phyloP scores from a whole-genome alignment of 2,113 vertebrate genomes.

The Falco punctatus region DNA sequence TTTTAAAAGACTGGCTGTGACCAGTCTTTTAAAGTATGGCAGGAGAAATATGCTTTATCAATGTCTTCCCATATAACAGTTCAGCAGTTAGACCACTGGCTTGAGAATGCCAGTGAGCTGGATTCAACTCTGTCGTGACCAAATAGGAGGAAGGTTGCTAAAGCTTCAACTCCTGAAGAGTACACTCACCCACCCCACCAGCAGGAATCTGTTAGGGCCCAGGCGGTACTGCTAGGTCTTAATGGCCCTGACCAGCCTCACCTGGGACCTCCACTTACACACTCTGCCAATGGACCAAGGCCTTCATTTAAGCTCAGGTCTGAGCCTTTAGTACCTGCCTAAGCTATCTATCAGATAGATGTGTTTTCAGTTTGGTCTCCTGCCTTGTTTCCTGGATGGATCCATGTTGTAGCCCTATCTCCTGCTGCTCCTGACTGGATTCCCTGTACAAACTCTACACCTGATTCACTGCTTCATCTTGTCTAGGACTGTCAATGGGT shows the following conservation, averaged over 20 bases:
- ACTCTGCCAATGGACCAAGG: too few relatives aligned
- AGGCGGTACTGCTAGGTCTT: not conserved
- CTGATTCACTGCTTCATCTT: not conserved
- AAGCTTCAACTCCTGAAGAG: not conserved
- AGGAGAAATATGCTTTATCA: not conserved
- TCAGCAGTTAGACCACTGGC: not conserved
- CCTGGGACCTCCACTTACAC: not conserved
- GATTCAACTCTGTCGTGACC: not conserved
- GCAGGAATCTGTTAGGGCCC: not conserved
- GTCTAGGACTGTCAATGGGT: too few relatives aligned
- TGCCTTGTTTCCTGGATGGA: not conserved
- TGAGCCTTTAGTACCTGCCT: not conserved
- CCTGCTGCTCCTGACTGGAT: not conserved
- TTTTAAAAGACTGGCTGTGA: too few relatives aligned
- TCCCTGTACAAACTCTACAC: not conserved
- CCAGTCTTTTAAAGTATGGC: not conserved
- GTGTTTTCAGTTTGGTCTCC: not conserved
- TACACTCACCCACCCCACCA: not conserved
- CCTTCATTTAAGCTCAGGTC: not conserved
- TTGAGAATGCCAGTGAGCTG: not conserved
- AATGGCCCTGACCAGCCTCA: not conserved
- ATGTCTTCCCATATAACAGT: not conserved
- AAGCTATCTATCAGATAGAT: not conserved
- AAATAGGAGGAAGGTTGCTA: not conserved
- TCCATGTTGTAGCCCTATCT: fast-evolving